A percentile compares a stretch with the other conserved stretches of the same genome.
These are phyloP conservation scores for Melospiza melodia DNA, from an alignment of 2,113 vertebrate genomes.

Conservation along the genomic window DNA sequence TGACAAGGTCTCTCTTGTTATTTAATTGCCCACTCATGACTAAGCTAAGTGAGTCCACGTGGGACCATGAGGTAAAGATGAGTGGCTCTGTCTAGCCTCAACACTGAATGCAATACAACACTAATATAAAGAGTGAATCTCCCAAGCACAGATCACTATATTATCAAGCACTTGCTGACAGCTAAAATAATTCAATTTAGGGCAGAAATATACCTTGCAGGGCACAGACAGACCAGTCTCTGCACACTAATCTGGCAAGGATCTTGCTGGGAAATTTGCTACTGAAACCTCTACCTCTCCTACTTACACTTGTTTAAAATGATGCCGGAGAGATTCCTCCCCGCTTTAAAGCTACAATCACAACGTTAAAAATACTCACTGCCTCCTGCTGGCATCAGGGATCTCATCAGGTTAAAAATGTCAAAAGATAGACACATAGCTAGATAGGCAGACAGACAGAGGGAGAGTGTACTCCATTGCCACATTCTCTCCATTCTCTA, in stretches of 20 bases:
- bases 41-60: not conserved
- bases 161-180: slow-evolving; percentile 43
- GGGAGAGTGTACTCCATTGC: not conserved
- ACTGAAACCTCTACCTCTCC: not conserved
- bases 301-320: not conserved
- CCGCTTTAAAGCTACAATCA: not conserved
- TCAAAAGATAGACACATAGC: not conserved
- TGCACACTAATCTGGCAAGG: not conserved
- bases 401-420: not conserved
- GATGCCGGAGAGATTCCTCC: not conserved
- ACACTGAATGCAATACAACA: not conserved
- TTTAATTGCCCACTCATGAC: slow-evolving; percentile 52
- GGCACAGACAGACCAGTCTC: not conserved
- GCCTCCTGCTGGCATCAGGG: not conserved
- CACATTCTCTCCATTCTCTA: not conserved
- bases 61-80: slow-evolving; percentile 29
- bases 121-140: slow-evolving; percentile 14
- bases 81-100: slow-evolving; percentile 31
- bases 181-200: slow-evolving; percentile 51
- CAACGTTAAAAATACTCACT: not conserved
- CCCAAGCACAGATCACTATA: slow-evolving; percentile 39
- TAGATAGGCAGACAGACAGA: not conserved
- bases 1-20: slow-evolving; percentile 43
- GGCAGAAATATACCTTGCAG: not conserved
- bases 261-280: not conserved